Evolutionary conservation across 2,113 vertebrate species (phyloP), one percentile per base, ranked within the genome.

Genomic region (Cinclus cinclus): DNA sequence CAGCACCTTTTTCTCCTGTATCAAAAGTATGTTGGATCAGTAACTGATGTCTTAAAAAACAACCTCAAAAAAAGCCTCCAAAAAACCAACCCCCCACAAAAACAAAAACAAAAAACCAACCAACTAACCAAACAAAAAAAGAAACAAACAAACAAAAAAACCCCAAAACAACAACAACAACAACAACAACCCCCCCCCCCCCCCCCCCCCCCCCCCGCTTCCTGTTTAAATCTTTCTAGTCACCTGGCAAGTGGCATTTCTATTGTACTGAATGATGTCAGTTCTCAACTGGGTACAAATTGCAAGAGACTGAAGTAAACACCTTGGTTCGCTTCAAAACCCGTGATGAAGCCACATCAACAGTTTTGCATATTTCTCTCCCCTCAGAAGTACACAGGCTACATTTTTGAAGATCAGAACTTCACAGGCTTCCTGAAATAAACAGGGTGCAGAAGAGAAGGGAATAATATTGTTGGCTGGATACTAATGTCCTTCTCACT

Each of bases 401-500:
- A 58, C 11, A 11, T 77, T 94, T 86, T 24, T 70, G 63, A 69
- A 74, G 12, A 83, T 49, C n/a, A 77, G 46, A 92, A 74, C 23
- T 80, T 90, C 76, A 77, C 11, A 50, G 47, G 35, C 42, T 92
- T 92, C 42, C 64, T 93, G 76, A 93, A 88, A 86, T 64, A 82
- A 78, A 84, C 9, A 53, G 19, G 39, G 12, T 83, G 39, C 10
- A 47, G 24, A 77, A 80, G 33, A 88, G 14, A 86, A 89, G 17
- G 46, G 27, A 39, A 75, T 46, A 58, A 88, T 77, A 74, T 0
- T 9, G 11, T 62, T 74, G 39, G 35, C 55, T 95, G 79, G 85
- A 62, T 74, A 62, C 55, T 92, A 63, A 77, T 56, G 47, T 83
- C 82, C 68, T 92, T 88, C 79, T 88, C 93, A 73, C 83, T 81